phyloP scores from a whole-genome alignment of 2,113 vertebrate species.

The Mesembrinibis cayennensis region DNA sequence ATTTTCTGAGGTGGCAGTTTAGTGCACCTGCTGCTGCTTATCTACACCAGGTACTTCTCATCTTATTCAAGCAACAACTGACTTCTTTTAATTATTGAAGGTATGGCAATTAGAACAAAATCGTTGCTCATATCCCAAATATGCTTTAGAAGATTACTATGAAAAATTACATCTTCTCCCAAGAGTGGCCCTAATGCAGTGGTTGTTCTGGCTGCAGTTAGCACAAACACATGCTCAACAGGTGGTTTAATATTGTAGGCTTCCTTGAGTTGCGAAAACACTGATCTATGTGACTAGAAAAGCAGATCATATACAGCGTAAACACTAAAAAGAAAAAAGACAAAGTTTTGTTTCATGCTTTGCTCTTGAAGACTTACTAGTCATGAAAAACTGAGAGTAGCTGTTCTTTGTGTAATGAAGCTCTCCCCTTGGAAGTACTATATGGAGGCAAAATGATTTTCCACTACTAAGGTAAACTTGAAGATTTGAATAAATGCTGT shows the following conservation, averaged over 20 bases:
- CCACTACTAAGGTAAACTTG: not conserved
- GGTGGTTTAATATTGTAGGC: not conserved
- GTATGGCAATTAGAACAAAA: not conserved
- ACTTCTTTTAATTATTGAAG: no score
- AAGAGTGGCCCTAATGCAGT: not conserved
- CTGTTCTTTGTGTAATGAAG: not conserved
- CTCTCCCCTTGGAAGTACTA: not conserved
- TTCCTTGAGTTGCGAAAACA: not conserved
- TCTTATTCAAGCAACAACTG: not conserved
- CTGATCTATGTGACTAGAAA: not conserved
- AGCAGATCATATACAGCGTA: not conserved
- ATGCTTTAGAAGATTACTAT: not conserved
- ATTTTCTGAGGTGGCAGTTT: not conserved
- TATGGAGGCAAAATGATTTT: not conserved
- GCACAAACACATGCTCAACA: not conserved
- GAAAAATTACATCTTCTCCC: not conserved
- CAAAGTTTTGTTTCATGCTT: not conserved
- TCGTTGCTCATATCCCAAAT: not conserved
- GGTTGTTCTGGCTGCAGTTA: not conserved
- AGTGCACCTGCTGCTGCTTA: not conserved
- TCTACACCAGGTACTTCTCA: not conserved
- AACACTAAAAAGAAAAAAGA: not conserved
- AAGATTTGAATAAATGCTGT: not conserved
- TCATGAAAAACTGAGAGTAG: not conserved
- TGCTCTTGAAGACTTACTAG: not conserved